Evolutionary conservation across 2,888 invertebrate species (phyloP).

Genomic region (Priocnemis perturbator): DNA sequence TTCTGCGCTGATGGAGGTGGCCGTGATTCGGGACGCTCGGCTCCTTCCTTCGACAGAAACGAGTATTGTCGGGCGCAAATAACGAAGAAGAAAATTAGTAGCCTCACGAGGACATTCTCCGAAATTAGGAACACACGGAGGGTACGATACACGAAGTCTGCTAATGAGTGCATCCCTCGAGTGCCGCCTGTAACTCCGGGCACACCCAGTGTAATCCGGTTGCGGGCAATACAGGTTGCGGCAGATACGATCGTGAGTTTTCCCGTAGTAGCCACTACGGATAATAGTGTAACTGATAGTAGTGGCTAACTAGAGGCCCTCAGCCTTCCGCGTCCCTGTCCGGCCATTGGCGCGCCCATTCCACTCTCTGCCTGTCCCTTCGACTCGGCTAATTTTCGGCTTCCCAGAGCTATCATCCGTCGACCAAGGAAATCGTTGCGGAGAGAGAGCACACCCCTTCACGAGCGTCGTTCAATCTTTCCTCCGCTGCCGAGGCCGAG

Average conservation of each 20-base stretch:
- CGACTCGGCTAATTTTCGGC: constrained; percentile 71
- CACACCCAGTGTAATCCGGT: constrained; percentile 29
- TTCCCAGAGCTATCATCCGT: constrained; percentile 67
- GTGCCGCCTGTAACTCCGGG: constrained; percentile 5
- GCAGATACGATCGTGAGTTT: constrained; percentile 52
- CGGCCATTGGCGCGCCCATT: not conserved
- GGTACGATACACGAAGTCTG: too few species aligned
- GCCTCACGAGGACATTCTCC: constrained; percentile 1
- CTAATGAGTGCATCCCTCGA: not conserved
- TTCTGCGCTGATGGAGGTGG: too few species aligned
- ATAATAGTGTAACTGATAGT: constrained; percentile 75
- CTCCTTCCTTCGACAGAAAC: too few species aligned
- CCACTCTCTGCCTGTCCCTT: constrained; percentile 51
- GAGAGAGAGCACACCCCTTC: too few species aligned
- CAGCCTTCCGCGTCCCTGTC: constrained; percentile 21
- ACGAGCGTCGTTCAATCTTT: too few species aligned
- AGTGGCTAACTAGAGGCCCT: constrained; percentile 67
- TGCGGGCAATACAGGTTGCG: too few species aligned
- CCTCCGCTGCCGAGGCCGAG: too few species aligned
- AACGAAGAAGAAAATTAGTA: constrained; percentile 6
- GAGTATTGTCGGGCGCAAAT: constrained; percentile 6
- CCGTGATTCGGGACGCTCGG: too few species aligned
- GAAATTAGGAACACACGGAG: too few species aligned
- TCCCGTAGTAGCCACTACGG: constrained; percentile 62
- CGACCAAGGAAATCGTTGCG: constrained; percentile 41